Conservation (phyloP, 2,113 vertebrate species). For the Vombatus ursinus region DNA sequence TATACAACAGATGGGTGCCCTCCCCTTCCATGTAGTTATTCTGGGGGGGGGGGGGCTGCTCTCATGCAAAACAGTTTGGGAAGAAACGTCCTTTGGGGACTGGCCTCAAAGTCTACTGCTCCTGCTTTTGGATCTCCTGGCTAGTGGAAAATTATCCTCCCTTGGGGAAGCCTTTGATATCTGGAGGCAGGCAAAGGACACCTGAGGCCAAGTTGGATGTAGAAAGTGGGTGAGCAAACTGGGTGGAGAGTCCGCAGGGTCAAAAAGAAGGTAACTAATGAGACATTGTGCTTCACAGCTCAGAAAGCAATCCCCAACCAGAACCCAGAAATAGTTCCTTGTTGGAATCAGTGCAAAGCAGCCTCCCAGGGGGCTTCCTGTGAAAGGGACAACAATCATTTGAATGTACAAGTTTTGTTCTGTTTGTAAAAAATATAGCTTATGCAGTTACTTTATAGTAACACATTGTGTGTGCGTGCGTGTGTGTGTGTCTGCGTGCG, state of each 20-base stretch:
- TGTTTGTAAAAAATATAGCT: not conserved
- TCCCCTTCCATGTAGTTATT: not conserved
- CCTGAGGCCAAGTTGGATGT: not conserved
- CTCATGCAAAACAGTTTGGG: conserved; percentile 30
- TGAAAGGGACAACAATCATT: not conserved
- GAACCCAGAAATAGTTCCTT: not conserved
- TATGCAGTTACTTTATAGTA: not conserved
- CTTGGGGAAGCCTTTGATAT: not conserved
- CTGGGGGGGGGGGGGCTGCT: not conserved
- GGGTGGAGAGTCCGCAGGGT: not conserved
- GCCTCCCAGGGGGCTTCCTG: not conserved
- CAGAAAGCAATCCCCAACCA: not conserved
- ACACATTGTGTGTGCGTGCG: not conserved
- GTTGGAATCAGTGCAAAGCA: not conserved
- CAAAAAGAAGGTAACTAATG: not conserved
- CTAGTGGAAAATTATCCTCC: not conserved
- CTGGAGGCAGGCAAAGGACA: not conserved
- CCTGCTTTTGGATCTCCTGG: not conserved
- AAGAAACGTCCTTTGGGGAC: not conserved
- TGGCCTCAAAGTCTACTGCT: not conserved
- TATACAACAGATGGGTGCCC: conserved; percentile 28
- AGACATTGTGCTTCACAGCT: not conserved
- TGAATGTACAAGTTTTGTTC: not conserved
- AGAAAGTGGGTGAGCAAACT: not conserved
- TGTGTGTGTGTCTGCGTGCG: not conserved